Conservation (phyloP, 2,888 invertebrate genomes). For the Endomychus coccineus region DNA sequence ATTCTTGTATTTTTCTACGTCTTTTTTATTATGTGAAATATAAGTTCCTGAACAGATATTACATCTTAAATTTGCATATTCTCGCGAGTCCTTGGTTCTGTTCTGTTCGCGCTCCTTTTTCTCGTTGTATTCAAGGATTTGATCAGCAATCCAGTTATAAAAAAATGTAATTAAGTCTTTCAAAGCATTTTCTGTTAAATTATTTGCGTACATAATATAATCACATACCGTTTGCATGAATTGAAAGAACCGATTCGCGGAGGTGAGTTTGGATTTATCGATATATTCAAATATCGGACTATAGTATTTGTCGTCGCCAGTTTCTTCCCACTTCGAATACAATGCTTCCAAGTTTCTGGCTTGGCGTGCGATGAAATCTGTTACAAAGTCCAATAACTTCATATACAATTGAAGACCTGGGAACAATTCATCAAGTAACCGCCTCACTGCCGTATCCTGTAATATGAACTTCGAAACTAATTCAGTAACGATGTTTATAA, state of each 20-base stretch:
- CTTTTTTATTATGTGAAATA: too few species aligned
- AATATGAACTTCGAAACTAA: conserved; percentile 5
- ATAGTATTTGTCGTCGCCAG: conserved; percentile 18
- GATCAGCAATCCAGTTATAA: conserved; percentile 20
- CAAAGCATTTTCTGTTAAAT: conserved; percentile 17
- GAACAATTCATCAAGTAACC: conserved; percentile 7
- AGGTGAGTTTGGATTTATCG: conserved; percentile 12
- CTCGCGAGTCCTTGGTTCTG: too few species aligned
- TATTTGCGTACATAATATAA: conserved; percentile 8
- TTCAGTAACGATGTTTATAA: conserved; percentile 3
- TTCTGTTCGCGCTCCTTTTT: conserved; percentile 11
- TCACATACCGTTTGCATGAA: conserved; percentile 7
- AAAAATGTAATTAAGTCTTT: conserved; percentile 25
- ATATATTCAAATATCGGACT: conserved; percentile 19
- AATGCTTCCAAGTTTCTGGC: conserved; percentile 19
- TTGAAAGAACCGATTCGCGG: conserved; percentile 4
- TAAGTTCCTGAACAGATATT: too few species aligned
- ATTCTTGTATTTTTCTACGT: too few species aligned
- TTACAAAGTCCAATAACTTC: conserved; percentile 13
- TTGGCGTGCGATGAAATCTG: conserved; percentile 15
- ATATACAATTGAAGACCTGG: conserved; percentile 18
- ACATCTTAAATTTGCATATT: too few species aligned
- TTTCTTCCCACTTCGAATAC: conserved; percentile 20
- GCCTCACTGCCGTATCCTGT: conserved; percentile 3
- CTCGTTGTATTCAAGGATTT: conserved; percentile 17